A percentile compares a stretch with the other conserved stretches of the same genome.
phyloP scores from a whole-genome alignment of 2,113 vertebrate genomes.

The Osmerus eperlanus region DNA sequence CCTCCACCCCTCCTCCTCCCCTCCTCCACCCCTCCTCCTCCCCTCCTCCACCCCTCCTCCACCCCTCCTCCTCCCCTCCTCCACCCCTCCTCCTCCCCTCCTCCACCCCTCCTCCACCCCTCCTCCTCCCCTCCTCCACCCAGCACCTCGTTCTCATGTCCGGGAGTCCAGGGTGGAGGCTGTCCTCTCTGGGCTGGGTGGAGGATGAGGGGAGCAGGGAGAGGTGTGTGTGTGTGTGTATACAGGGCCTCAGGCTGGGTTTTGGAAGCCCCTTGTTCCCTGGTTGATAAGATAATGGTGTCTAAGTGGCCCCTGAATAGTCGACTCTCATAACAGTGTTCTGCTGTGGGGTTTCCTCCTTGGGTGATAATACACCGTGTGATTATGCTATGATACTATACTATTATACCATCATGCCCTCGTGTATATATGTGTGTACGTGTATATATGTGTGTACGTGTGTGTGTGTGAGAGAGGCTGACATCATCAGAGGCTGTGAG shows the following conservation, averaged over 20 bases:
- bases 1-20: slow-evolving; percentile 6
- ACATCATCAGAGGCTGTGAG: background rate
- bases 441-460: too few species aligned
- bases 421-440: too few species aligned
- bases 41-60: slow-evolving; percentile 6
- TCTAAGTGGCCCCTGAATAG: too few species aligned
- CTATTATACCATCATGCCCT: too few species aligned
- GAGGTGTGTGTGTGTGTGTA: background rate
- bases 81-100: slow-evolving; percentile 5
- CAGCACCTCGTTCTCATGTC: slow-evolving; percentile 37
- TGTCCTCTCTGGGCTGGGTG: slow-evolving; percentile 6
- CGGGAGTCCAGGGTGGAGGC: slow-evolving; percentile 24
- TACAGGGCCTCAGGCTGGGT: too few species aligned
- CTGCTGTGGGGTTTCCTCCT: too few species aligned
- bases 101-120: slow-evolving; percentile 1
- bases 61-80: background rate
- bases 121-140: background rate
- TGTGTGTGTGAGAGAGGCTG: background rate
- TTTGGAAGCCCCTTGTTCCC: too few species aligned
- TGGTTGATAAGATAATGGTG: too few species aligned
- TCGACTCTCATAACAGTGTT: too few species aligned
- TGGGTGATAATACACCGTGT: too few species aligned
- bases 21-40: background rate
- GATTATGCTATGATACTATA: too few species aligned
- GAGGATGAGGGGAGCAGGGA: too few species aligned